These are phyloP conservation scores for Phalacrocorax pelagicus DNA, from an alignment of 2,113 vertebrate genomes.

Conservation along the genomic window DNA sequence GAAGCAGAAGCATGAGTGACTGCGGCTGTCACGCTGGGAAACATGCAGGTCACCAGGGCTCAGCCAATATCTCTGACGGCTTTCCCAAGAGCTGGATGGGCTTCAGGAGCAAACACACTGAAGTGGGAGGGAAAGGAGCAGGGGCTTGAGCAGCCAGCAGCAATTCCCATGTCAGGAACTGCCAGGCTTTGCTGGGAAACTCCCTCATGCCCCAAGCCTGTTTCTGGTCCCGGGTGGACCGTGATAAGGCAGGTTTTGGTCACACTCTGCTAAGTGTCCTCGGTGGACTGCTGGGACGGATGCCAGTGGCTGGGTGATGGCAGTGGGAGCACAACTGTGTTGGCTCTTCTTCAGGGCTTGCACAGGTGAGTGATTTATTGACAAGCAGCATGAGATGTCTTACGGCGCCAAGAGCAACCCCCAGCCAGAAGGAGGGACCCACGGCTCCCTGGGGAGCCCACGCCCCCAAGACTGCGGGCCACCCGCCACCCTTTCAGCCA, in stretches of 20 bases:
- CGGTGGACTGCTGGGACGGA: not conserved
- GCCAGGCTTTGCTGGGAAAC: not conserved
- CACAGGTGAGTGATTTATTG: accelerated
- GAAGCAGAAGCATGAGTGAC: not conserved
- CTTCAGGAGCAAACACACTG: not conserved
- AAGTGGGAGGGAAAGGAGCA: not conserved
- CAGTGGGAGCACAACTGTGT: not conserved
- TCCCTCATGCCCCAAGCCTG: not conserved
- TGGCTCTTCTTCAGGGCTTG: not conserved
- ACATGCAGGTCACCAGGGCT: not conserved
- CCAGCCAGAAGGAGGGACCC: not conserved
- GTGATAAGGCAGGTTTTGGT: constrained; percentile 51
- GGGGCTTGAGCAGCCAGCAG: not conserved
- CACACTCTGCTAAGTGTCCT: constrained; percentile 23
- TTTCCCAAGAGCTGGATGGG: not conserved
- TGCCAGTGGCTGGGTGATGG: not conserved
- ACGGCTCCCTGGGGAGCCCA: not conserved
- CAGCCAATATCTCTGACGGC: not conserved
- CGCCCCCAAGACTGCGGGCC: accelerated
- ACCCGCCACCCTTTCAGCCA: not conserved
- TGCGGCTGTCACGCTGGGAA: not conserved
- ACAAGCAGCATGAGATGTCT: not conserved
- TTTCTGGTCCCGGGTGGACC: not conserved
- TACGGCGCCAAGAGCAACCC: not conserved
- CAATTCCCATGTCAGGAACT: not conserved